These are phyloP conservation scores for Cetonia aurata DNA, from an alignment of 2,888 invertebrate species.

Conservation along the genomic window DNA sequence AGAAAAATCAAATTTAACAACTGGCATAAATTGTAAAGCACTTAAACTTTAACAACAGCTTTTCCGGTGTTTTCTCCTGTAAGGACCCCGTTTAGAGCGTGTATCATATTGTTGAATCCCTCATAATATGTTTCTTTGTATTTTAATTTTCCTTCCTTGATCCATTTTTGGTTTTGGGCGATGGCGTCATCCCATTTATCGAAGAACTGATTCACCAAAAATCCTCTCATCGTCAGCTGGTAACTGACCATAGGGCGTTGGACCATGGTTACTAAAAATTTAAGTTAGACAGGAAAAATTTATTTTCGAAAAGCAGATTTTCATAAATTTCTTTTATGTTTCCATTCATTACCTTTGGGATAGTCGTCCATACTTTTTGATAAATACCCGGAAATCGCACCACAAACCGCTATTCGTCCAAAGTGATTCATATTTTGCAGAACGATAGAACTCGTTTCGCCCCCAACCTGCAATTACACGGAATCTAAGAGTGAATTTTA, in stretches of 20 bases:
- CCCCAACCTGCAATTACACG: conserved; percentile 70
- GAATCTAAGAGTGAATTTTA: not conserved
- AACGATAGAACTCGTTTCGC: conserved; percentile 73
- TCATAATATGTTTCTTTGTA: conserved; percentile 77
- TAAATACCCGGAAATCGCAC: conserved; percentile 73
- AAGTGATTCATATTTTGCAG: conserved; percentile 74
- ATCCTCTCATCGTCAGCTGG: conserved; percentile 74
- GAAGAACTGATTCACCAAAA: conserved; percentile 19
- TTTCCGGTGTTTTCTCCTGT: conserved; percentile 79
- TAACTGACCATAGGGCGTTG: conserved; percentile 71
- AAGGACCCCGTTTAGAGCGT: conserved; percentile 75
- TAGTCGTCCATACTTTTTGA: conserved; percentile 8
- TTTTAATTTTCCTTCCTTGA: conserved; percentile 77
- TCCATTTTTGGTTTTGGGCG: conserved; percentile 73
- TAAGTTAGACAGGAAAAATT: not conserved
- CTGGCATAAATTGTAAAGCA: not conserved
- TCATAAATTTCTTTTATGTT: not conserved
- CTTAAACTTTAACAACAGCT: conserved; percentile 75
- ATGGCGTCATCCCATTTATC: conserved; percentile 58
- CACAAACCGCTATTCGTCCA: conserved; percentile 76
- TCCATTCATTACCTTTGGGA: conserved; percentile 32
- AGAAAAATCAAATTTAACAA: not conserved
- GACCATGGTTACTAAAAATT: conserved; percentile 67
- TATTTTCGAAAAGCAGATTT: not conserved
- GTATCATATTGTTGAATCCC: conserved; percentile 81